A percentile compares a stretch with the other conserved stretches of the same genome.
Conservation (phyloP, 2,797 vertebrate species). For the Helarctos malayanus region DNA sequence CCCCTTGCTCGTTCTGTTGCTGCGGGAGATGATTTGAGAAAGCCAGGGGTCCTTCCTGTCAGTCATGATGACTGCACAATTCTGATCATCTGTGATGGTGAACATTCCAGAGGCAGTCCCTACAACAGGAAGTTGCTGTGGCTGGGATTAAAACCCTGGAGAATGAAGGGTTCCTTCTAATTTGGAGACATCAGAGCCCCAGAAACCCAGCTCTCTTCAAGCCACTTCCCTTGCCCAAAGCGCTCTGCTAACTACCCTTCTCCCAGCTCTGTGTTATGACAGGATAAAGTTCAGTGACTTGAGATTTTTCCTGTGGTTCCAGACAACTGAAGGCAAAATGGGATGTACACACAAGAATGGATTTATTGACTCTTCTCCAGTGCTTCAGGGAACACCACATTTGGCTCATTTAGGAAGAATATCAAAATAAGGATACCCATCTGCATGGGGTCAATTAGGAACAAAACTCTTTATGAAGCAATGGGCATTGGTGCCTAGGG, state of each 20-base stretch:
- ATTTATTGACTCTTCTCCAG: not conserved
- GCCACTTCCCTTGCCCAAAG: not conserved
- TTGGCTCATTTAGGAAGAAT: slow-evolving; percentile 23
- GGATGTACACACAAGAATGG: not conserved
- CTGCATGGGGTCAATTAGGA: not conserved
- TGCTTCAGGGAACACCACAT: not conserved
- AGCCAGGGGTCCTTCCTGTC: not conserved
- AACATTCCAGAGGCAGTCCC: not conserved
- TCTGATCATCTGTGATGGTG: not conserved
- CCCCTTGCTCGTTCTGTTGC: not conserved
- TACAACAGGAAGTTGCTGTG: not conserved
- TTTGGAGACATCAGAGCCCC: not conserved
- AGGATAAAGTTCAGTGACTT: not conserved
- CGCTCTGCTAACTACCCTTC: not conserved
- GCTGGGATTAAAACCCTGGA: not conserved
- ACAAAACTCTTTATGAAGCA: not conserved
- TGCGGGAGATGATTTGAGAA: not conserved
- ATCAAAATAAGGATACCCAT: not conserved
- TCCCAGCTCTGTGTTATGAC: not conserved
- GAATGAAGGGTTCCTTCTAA: not conserved
- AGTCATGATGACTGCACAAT: no score
- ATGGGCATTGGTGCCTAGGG: not conserved
- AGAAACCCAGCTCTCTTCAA: not conserved
- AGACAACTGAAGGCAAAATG: not conserved
- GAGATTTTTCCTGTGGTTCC: not conserved